A percentile compares a stretch with the other conserved stretches of the same genome.
Evolutionary conservation across 2,888 invertebrate genomes (phyloP).

Genomic region (Torymus auratus): DNA sequence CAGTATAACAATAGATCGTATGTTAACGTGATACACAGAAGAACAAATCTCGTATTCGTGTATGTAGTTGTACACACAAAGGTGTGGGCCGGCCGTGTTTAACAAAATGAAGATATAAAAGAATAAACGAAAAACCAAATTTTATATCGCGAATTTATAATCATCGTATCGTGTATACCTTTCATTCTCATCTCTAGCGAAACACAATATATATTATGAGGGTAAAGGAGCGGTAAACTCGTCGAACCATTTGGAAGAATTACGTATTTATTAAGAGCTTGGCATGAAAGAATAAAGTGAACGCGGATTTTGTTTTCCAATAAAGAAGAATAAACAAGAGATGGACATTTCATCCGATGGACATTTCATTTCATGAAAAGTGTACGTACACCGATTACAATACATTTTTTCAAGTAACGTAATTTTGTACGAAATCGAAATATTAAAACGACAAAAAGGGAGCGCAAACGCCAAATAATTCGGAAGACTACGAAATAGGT

Average conservation of each 20-base stretch:
- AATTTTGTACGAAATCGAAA: conserved; percentile 69
- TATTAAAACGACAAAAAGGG: conserved; percentile 21
- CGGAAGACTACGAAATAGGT: conserved; percentile 17
- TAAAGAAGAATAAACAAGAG: too few species aligned
- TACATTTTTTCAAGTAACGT: conserved; percentile 68
- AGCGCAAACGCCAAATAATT: not conserved
- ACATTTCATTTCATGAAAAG: conserved; percentile 58
- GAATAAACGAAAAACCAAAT: conserved; percentile 24
- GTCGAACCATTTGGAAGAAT: not conserved
- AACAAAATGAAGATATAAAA: conserved; percentile 12
- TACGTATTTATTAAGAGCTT: not conserved
- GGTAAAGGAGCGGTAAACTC: not conserved
- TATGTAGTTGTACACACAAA: conserved; percentile 33
- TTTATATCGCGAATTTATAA: conserved; percentile 54
- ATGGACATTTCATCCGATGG: not conserved
- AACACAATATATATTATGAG: not conserved
- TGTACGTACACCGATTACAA: conserved; percentile 61
- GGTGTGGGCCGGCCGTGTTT: conserved; percentile 3
- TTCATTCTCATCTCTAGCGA: conserved; percentile 30
- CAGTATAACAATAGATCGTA: conserved; percentile 25
- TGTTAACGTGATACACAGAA: conserved; percentile 26
- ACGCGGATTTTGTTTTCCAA: too few species aligned
- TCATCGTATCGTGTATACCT: conserved; percentile 30
- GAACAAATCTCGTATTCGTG: conserved; percentile 25
- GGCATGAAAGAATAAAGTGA: not conserved